Percentiles rank a stretch among this genome's conserved stretches.
These are phyloP conservation scores for Leucoma salicis DNA, from an alignment of 2,888 invertebrate genomes.

Conservation along the genomic window DNA sequence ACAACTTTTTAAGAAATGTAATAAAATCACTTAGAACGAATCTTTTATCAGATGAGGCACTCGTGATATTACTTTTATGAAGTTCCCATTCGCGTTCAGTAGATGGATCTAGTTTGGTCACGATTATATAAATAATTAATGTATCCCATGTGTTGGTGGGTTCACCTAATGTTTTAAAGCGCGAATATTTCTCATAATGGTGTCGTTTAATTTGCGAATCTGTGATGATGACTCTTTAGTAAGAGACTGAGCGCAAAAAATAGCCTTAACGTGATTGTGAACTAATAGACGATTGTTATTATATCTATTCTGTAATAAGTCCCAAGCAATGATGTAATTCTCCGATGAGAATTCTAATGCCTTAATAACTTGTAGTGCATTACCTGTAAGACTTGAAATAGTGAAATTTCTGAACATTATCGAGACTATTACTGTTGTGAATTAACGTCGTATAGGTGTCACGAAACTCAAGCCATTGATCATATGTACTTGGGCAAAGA, in stretches of 20 bases:
- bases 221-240: constrained; percentile 3
- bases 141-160: too few species aligned
- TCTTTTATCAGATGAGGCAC: not conserved
- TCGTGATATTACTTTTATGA: constrained; percentile 4
- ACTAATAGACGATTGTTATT: constrained; percentile 3
- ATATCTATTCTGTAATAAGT: constrained; percentile 1
- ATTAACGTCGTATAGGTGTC: constrained; percentile 2
- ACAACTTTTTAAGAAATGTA: not conserved
- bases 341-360: constrained; percentile 1
- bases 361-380: constrained; percentile 3
- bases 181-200: constrained; percentile 8
- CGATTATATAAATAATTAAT: too few species aligned
- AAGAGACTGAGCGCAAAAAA: constrained; percentile 1
- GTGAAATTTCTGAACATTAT: constrained; percentile 3
- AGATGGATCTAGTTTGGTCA: too few species aligned
- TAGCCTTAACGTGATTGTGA: constrained; percentile 6
- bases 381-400: constrained; percentile 1
- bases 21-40: not conserved
- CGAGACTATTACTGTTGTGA: constrained; percentile 2
- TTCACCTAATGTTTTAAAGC: constrained; percentile 9
- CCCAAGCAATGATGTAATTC: constrained; percentile 5
- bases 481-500: too few species aligned
- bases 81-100: constrained; percentile 14
- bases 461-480: constrained; percentile 6
- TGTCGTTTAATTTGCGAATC: constrained; percentile 7